phyloP scores from a whole-genome alignment of 2,113 vertebrate species.

The Emydocephalus ijimae region DNA sequence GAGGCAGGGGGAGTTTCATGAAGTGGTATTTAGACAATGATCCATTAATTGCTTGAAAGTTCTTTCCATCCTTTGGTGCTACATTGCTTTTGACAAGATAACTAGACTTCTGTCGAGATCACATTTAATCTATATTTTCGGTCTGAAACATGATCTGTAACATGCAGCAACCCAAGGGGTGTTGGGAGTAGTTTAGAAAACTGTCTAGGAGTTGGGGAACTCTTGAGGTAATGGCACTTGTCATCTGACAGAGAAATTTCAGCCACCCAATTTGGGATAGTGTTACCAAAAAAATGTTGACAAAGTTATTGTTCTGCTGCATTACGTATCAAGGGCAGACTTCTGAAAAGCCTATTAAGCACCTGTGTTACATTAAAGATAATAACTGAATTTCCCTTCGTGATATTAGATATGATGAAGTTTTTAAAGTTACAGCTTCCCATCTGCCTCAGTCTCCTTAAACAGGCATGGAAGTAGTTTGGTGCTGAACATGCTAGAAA shows the following conservation, averaged over 20 bases:
- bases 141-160: not conserved
- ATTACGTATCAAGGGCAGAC: fast-evolving
- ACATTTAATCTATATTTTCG: not conserved
- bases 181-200: not conserved
- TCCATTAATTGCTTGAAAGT: not conserved
- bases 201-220: slow-evolving; percentile 13
- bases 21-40: not conserved
- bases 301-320: slow-evolving; percentile 31
- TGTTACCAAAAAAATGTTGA: not conserved
- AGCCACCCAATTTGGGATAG: slow-evolving; percentile 16
- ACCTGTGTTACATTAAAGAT: not conserved
- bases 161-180: not conserved
- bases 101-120: slow-evolving; percentile 11
- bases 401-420: not conserved
- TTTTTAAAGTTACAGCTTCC: slow-evolving; percentile 1
- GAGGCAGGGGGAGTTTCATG: not conserved
- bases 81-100: slow-evolving; percentile 22
- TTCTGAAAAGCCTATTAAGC: not conserved
- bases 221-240: slow-evolving; percentile 17
- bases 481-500: not conserved
- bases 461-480: not conserved
- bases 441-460: slow-evolving; percentile 11
- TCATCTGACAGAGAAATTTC: slow-evolving; percentile 16
- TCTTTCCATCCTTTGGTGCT: not conserved
- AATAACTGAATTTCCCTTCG: not conserved